These are phyloP conservation scores for Smittia sp. DNA, from an alignment of 2,888 invertebrate genomes.

Conservation along the genomic window DNA sequence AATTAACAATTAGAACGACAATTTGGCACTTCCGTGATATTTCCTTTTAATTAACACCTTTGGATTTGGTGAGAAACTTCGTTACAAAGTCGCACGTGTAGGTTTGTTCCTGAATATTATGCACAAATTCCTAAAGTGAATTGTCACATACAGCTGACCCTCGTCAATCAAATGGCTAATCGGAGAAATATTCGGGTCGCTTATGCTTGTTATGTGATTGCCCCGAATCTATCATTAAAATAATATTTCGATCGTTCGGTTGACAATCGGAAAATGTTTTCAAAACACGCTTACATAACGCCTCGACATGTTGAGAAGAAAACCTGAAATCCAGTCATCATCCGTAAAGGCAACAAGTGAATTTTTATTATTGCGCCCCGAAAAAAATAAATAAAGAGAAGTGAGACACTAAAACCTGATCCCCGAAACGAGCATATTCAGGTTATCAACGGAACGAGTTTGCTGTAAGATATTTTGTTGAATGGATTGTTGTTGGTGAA, in stretches of 20 bases:
- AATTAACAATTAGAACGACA: constrained; percentile 19
- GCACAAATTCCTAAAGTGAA: neutral
- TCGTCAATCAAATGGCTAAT: constrained; percentile 38
- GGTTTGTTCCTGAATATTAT: constrained; percentile 38
- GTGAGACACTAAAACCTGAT: constrained; percentile 9
- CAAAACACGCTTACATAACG: constrained; percentile 25
- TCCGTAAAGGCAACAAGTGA: constrained; percentile 38
- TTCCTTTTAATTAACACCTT: constrained; percentile 38
- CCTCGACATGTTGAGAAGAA: neutral
- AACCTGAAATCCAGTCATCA: constrained; percentile 37
- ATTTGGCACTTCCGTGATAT: constrained; percentile 22
- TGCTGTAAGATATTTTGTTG: neutral
- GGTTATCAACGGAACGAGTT: constrained; percentile 37
- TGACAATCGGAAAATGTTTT: neutral
- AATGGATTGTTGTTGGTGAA: constrained; percentile 13
- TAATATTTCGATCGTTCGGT: neutral
- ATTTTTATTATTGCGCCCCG: constrained; percentile 39
- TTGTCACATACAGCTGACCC: constrained; percentile 26
- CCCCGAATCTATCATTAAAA: constrained; percentile 29
- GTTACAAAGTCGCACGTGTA: constrained; percentile 4
- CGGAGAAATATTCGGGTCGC: neutral
- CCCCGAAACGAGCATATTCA: constrained; percentile 24
- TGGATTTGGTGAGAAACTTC: neutral
- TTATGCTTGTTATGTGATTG: constrained; percentile 15
- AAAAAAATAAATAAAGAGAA: constrained; percentile 6